Evolutionary conservation across 2,797 vertebrate genomes (phyloP), one percentile per base, ranked within the genome.

Genomic region (Sitta carolinensis): DNA sequence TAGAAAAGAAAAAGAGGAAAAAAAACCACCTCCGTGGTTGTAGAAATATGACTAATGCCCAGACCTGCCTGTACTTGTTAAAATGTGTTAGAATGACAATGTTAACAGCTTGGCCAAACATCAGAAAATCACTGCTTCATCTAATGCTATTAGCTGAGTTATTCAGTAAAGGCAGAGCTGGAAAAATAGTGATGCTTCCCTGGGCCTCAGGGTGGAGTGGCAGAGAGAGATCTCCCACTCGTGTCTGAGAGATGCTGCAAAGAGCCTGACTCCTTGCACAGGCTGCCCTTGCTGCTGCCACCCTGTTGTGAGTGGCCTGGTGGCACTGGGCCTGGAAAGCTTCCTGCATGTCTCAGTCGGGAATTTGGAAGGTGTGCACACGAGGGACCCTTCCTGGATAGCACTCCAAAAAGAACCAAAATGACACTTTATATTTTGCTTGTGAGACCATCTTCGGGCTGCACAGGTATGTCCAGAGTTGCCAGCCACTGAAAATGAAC

Each of bases 101-200:
- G 43, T 38, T 77, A 90, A 70, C 63, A 80, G 77, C 87, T 95
- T 95, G 92, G 92, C 77, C 88, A 92, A 87, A 80, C 84, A 91
- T 95, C 89, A 95, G 77, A 95, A 95, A 96, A 85, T 77, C 79
- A 43, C 80, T 87, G 8, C 62, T 87, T 94, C 69, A 29, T 85
- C 84, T 93, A 80, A 82, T 91, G 78, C 54, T 68, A 2, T 88
- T 83, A 89, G 68, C 61, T 69, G 75, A 80, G 54, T 80, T 93
- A 70, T 40, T 89, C 93, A 77, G 77, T 68, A 54, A 85, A 84
- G 69, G 78, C 68, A 87, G 80, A 83, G 52, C 40, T 84, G 64
- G 48, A 90, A 78, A 92, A 91, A 51, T 6, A 75, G 80, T 32
- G 67, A 77, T 91, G 84, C 45, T 66, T 90, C 66, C 58, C 54